Base-by-base conservation (phyloP, 2,113 vertebrate species). In the Hippocampus zosterae region DNA sequence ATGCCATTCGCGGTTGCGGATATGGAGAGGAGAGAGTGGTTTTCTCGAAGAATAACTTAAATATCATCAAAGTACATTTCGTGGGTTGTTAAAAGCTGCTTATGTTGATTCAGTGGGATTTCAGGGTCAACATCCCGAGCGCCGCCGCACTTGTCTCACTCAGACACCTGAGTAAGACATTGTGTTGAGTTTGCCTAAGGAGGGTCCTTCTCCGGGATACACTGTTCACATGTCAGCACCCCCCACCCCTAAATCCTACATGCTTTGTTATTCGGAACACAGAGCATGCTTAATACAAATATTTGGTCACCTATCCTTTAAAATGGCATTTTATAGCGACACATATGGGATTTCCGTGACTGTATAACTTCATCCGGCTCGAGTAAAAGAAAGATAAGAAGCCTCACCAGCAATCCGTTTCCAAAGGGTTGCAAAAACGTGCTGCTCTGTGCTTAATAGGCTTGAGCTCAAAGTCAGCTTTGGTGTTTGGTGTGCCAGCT, bases 101-200 rank as follows among this genome's bases (percentile, higher is more conserved):
- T 3, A 3, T 19, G 1, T 8, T 5, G 42, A 13, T 11, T 64
- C 21, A 23, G 5, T 37, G 44, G 40, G 12, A n/a, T 40, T n/a
- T 2, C 25, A 15, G 57, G 57, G 52, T 21, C 65, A 77, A 75
- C 62, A 65, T 69, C 64, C 71, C 48, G 60, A 73, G 56, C 46
- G 33, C 25, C 73, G 37, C 79, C 68, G 55, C 61, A 74, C 69
- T 69, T n/a, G n/a, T n/a, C n/a, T n/a, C n/a, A n/a, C n/a, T 62
- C 44, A 72, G 60, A 63, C 69, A 69, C 55, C 41, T 68, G 10
- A 82, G 42, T 77, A 81, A 77, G 76, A 40, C 69, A 66, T 15
- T 23, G 62, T 68, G 72, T 61, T 57, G 83, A 67, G 79, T 89
- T 88, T 89, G 72, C 76, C 72, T 67, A 89, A 85, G 87, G 87